Conservation (phyloP, 2,888 invertebrate species). For the Euclidia mi region DNA sequence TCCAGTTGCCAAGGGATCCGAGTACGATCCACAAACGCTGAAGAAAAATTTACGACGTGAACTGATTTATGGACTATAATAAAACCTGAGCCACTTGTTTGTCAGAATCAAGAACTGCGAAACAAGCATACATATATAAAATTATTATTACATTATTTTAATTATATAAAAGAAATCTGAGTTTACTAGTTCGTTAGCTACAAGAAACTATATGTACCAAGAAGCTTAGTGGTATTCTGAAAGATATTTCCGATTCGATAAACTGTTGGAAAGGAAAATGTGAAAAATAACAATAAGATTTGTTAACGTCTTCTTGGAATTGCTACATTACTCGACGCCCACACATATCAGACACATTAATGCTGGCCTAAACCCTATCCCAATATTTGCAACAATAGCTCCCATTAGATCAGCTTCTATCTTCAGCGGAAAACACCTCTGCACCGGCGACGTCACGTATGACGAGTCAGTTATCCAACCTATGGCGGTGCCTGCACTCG, state of each 20-base stretch:
- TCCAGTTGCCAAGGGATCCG: constrained; percentile 78
- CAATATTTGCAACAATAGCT: constrained; percentile 58
- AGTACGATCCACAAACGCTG: constrained; percentile 50
- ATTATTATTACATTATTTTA: constrained; percentile 36
- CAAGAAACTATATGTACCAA: too few relatives aligned
- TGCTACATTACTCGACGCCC: constrained; percentile 14
- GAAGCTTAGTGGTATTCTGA: too few relatives aligned
- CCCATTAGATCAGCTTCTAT: constrained; percentile 81
- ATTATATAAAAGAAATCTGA: too few relatives aligned
- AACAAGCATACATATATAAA: constrained; percentile 24
- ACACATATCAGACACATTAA: constrained; percentile 28
- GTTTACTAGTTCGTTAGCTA: too few relatives aligned
- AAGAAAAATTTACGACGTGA: constrained; percentile 69
- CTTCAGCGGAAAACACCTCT: constrained; percentile 89
- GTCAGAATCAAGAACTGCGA: constrained; percentile 51
- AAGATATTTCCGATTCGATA: too few relatives aligned
- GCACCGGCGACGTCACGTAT: constrained; percentile 81
- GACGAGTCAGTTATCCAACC: constrained; percentile 84
- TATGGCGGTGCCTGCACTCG: constrained; percentile 73
- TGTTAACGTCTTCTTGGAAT: constrained; percentile 9
- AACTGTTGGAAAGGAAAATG: background rate
- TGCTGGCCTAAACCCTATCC: constrained; percentile 51
- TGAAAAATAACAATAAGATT: constrained; percentile 7
- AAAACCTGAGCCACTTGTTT: constrained; percentile 65
- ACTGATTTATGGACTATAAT: constrained; percentile 69